Base-by-base conservation (phyloP, 2,113 vertebrate genomes). In the Baryphthengus martii region DNA sequence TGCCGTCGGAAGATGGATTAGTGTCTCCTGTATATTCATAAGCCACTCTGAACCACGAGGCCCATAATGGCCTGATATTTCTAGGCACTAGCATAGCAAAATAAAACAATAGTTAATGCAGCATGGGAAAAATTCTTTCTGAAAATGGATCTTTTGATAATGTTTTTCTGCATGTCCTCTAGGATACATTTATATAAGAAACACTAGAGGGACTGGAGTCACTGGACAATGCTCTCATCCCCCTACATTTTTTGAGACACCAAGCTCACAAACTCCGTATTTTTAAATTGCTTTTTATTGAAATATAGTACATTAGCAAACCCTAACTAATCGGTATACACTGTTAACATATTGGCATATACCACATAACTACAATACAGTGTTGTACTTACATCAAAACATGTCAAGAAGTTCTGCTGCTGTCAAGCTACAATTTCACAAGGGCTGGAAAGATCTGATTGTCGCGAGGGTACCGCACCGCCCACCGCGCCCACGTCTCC, bases 241-340 rank as follows among this genome's bases (percentile, higher is more conserved):
- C 49, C 76, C 65, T 16, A 4, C 9, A 21, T 44, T 55, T 70
- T 68, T 44, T 88, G 52, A 92, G 70, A 80, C 24, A 88, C 31
- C 62, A 93, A 78, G 39, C 56, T 85, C 44, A 82, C 53, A 73
- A 45, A 70, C 21, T 29, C 12, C 0, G 0, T 33, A 17, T 80
- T 98, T 97, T 98, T 97, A 84, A 97, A 83, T 61, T 94, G 91
- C 85, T 95, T 98, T 98, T 98, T 98, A 98, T 98, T 98, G 98
- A 98, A 98, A 98, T 95, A 96, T 96, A 95, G 95, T 98, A 98
- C 96, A 98, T 97, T 96, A 97, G 97, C 97, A 98, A 98, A 98
- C 92, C 96, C 89, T 95, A 97, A 97, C 96, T 96, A 96, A 96
- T 49, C 37, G 70, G 97, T 97, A 92, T 96, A 97, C 95, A 97